Conservation (phyloP, 2,888 invertebrate genomes). For the Monochamus alternatus region DNA sequence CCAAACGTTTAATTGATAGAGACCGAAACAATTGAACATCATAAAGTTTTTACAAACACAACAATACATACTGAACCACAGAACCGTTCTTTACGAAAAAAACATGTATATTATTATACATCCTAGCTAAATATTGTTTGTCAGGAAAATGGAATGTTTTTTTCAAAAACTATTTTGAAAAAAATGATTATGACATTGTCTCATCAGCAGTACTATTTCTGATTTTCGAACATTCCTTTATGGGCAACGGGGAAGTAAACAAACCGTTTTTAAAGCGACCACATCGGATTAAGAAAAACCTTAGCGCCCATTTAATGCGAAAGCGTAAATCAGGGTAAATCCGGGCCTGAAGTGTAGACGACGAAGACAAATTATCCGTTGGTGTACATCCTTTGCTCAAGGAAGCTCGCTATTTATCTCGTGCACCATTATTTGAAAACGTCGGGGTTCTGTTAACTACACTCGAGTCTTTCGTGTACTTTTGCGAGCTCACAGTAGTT, state of each 20-base stretch:
- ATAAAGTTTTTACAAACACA: too few relatives aligned
- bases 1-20: too few relatives aligned
- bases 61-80: too few relatives aligned
- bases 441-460: constrained; percentile 37
- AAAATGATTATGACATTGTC: too few relatives aligned
- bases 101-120: too few relatives aligned
- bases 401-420: constrained; percentile 52
- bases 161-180: too few relatives aligned
- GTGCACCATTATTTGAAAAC: constrained; percentile 51
- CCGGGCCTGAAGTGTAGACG: constrained; percentile 59
- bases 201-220: too few relatives aligned
- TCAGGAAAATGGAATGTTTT: too few relatives aligned
- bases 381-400: constrained; percentile 56
- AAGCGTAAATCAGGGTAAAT: constrained; percentile 60
- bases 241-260: neutral
- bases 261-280: neutral
- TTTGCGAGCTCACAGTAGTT: neutral
- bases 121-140: too few relatives aligned
- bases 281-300: constrained; percentile 8
- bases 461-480: constrained; percentile 11
- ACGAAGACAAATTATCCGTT: constrained; percentile 62
- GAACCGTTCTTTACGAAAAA: too few relatives aligned
- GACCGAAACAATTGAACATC: too few relatives aligned
- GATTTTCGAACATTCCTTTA: too few relatives aligned
- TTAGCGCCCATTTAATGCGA: constrained; percentile 25